Percentiles rank a stretch among this genome's conserved stretches.
Evolutionary conservation across 2,888 invertebrate species (phyloP).

Genomic region (Pherbina coryleti): DNA sequence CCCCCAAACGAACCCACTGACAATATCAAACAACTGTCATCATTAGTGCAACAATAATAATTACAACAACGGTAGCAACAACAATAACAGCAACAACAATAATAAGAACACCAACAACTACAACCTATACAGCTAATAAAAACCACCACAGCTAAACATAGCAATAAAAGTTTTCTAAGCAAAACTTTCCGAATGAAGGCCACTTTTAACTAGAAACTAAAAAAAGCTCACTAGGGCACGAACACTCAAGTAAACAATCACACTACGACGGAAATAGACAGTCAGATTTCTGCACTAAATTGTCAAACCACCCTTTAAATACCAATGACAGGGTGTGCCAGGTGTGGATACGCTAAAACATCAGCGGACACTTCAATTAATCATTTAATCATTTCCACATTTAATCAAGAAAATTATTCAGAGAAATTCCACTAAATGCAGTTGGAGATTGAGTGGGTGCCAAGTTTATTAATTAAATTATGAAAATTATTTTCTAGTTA

Average conservation of each 20-base stretch:
- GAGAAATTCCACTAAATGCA: too few species aligned
- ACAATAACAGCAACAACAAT: constrained; percentile 1
- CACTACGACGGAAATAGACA: neutral
- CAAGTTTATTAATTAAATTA: neutral
- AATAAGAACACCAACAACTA: neutral
- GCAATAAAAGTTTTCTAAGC: constrained; percentile 9
- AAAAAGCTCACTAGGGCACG: neutral
- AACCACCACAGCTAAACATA: neutral
- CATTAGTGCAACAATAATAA: neutral
- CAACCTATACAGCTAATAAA: neutral
- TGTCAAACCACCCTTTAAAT: too few species aligned
- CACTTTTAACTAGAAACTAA: neutral
- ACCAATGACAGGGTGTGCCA: neutral
- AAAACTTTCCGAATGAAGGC: constrained; percentile 17
- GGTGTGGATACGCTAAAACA: neutral
- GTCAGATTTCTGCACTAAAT: too few species aligned
- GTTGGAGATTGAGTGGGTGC: neutral
- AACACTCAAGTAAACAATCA: neutral
- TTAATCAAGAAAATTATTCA: neutral
- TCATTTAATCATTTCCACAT: too few species aligned
- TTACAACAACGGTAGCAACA: neutral
- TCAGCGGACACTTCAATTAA: neutral
- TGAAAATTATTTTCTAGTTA: too few species aligned
- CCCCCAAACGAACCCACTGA: neutral
- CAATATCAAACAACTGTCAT: neutral